These are phyloP conservation scores for Scaptodrosophila lebanonensis DNA, from an alignment of 1,140 invertebrate genomes.

Conservation along the genomic window DNA sequence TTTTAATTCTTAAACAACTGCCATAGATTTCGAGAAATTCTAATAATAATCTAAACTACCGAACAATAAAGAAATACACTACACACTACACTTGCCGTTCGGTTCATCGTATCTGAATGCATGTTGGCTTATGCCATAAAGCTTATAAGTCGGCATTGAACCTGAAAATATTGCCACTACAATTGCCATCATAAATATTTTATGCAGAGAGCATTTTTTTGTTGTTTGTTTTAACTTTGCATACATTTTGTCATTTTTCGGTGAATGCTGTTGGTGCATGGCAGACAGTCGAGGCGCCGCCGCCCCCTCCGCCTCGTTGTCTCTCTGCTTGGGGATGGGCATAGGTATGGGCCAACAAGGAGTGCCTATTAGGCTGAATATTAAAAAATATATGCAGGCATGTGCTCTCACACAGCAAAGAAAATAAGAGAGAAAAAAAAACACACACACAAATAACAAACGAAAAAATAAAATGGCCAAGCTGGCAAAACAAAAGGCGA, in stretches of 20 bases:
- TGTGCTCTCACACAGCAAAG: slow-evolving; percentile 51
- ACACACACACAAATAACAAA: background rate
- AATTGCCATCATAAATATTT: slow-evolving; percentile 72
- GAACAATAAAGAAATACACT: too few relatives aligned
- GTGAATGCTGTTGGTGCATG: background rate
- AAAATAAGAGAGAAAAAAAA: slow-evolving; percentile 56
- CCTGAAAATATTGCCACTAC: slow-evolving; percentile 71
- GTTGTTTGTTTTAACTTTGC: slow-evolving; percentile 49
- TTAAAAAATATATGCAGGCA: slow-evolving; percentile 45
- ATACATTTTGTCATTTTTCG: slow-evolving; percentile 64
- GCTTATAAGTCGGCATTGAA: slow-evolving; percentile 53
- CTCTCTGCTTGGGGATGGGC: background rate
- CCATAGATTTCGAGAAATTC: too few relatives aligned
- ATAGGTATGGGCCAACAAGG: slow-evolving; percentile 17
- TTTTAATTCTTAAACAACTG: too few relatives aligned
- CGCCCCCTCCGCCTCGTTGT: too few relatives aligned
- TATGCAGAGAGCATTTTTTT: slow-evolving; percentile 46
- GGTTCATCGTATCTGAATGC: slow-evolving; percentile 36
- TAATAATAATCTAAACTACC: too few relatives aligned
- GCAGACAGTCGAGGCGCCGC: too few relatives aligned
- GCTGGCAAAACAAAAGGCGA: slow-evolving; percentile 18
- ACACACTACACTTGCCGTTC: too few relatives aligned
- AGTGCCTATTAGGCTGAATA: slow-evolving; percentile 74
- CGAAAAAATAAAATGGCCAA: background rate
- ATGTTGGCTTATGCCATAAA: slow-evolving; percentile 23